phyloP scores from a whole-genome alignment of 2,113 vertebrate genomes.

The Deroptyus accipitrinus region DNA sequence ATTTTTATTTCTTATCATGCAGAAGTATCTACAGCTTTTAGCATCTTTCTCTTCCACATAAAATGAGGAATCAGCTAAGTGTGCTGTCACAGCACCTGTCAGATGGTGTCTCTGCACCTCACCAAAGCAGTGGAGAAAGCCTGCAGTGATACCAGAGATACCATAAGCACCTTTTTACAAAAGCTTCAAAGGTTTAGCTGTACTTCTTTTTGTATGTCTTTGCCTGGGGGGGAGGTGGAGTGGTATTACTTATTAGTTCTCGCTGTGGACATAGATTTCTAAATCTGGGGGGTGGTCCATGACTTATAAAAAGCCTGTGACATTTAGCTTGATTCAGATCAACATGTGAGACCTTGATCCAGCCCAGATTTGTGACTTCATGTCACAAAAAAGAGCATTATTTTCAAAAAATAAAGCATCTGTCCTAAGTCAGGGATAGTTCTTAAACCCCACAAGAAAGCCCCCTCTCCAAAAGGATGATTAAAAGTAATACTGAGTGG shows the following conservation, averaged over 20 bases:
- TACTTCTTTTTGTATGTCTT: not conserved
- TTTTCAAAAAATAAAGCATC: not conserved
- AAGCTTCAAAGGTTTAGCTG: not conserved
- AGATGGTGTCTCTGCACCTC: not conserved
- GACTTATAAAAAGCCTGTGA: not conserved
- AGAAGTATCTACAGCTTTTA: not conserved
- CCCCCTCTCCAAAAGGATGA: rapidly evolving
- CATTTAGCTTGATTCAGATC: not conserved
- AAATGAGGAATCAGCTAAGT: not conserved
- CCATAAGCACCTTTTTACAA: not conserved
- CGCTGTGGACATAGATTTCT: not conserved
- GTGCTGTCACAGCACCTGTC: not conserved
- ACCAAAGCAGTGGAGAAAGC: not conserved
- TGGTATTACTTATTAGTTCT: not conserved
- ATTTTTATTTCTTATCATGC: not conserved
- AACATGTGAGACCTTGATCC: not conserved
- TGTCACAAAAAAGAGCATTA: not conserved
- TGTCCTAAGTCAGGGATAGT: not conserved
- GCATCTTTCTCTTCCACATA: not conserved
- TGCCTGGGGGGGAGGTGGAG: not conserved
- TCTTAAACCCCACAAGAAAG: not conserved
- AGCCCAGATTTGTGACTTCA: not conserved
- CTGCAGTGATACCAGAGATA: not conserved
- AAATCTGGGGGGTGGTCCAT: not conserved
- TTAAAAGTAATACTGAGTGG: not conserved